Conservation (phyloP, 2,797 vertebrate species). For the Melanotaenia maccullochi region DNA sequence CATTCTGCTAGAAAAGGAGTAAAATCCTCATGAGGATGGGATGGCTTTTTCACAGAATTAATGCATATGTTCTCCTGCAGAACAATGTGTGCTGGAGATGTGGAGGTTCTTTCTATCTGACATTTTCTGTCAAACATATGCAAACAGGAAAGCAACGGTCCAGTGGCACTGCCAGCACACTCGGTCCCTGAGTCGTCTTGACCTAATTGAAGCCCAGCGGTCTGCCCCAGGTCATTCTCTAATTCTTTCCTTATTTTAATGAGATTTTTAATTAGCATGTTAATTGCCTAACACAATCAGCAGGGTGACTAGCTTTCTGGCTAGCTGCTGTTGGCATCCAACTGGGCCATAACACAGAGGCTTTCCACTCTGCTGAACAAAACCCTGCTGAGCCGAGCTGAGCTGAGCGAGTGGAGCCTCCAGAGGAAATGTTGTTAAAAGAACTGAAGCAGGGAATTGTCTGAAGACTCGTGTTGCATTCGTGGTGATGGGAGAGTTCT, state of each 20-base stretch:
- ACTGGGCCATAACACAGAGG: conserved; percentile 65
- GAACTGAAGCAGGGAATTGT: conserved; percentile 36
- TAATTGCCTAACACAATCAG: conserved; percentile 86
- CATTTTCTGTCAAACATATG: conserved; percentile 38
- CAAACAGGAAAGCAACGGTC: conserved; percentile 31
- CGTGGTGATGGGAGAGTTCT: conserved; percentile 29
- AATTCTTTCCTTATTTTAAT: conserved; percentile 83
- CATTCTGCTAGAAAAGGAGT: background rate
- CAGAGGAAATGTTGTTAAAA: conserved; percentile 49
- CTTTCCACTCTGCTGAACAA: conserved; percentile 65
- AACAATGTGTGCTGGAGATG: conserved; percentile 13
- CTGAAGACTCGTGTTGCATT: conserved; percentile 35
- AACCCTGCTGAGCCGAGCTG: conserved; percentile 42
- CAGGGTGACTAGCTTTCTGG: conserved; percentile 72
- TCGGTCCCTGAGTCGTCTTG: conserved; percentile 71
- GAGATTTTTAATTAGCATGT: conserved; percentile 87
- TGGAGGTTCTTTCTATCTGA: conserved; percentile 24
- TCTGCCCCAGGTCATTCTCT: conserved; percentile 79
- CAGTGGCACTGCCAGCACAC: conserved; percentile 29
- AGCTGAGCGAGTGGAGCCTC: conserved; percentile 52
- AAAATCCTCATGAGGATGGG: background rate
- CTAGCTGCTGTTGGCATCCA: conserved; percentile 72
- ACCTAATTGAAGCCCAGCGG: conserved; percentile 83
- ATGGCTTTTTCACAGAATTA: background rate
- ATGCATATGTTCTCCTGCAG: background rate